Base-by-base conservation (phyloP, 2,113 vertebrate genomes). In the Paraplagusia blochii region DNA sequence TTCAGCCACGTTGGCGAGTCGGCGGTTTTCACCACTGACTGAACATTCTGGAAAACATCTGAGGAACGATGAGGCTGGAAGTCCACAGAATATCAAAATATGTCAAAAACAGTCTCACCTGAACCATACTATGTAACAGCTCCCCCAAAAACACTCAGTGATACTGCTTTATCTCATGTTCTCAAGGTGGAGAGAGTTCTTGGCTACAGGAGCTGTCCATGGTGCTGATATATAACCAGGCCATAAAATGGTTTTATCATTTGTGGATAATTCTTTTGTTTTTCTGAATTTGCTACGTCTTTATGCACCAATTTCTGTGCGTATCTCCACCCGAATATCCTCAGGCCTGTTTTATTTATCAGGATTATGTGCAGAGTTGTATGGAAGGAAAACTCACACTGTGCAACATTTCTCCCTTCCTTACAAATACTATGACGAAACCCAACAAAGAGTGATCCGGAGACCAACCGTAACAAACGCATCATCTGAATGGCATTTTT, bases 11-110 rank as follows among this genome's bases (percentile, higher is more conserved):
- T 70, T 73, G 35, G 35, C 45, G 34, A 45, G 54, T 66, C 61
- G 47, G 56, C 34, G 44, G 58, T 65, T 76, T 83, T 58, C 57
- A 55, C 10, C 1, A 46, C 68, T 80, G 50, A 77, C 82, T 77
- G 48, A 58, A 68, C 47, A 85, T 85, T 82, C 77, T 58, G 39
- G 6, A n/a, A 58, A 60, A 63, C 50, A 51, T 10, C 12, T 29
- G 22, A 29, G 22, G 22, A 29, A n/a, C n/a, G n/a, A n/a, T n/a
- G n/a, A n/a, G n/a, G n/a, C n/a, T n/a, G n/a, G n/a, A n/a, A n/a
- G n/a, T n/a, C n/a, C n/a, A n/a, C n/a, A n/a, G n/a, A n/a, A 29
- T 29, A 29, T 29, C 22, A 29, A 29, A 29, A 29, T 29, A n/a
- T n/a, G n/a, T n/a, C n/a, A n/a, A n/a, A n/a, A n/a, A n/a, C n/a